These are phyloP conservation scores for Ochotona princeps DNA, from an alignment of 2,113 vertebrate species.

Conservation along the genomic window DNA sequence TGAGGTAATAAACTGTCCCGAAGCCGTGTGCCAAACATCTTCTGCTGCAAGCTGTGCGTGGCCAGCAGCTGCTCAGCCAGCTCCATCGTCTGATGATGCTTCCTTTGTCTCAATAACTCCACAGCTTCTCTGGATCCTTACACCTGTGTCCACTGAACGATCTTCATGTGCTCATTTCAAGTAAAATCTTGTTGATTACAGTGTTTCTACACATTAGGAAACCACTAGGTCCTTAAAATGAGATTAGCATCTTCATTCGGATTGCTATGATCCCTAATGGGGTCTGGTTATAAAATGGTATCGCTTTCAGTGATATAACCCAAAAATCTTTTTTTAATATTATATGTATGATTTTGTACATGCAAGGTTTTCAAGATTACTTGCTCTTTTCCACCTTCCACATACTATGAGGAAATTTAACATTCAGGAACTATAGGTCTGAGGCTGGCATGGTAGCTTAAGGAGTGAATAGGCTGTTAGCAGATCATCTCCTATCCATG, in stretches of 20 bases:
- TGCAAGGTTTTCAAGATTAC: neutral
- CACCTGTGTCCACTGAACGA: neutral
- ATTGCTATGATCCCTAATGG: neutral
- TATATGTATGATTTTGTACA: neutral
- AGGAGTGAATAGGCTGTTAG: too few species aligned
- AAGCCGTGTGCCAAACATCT: fast-evolving
- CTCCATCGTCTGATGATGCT: neutral
- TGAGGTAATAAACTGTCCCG: neutral
- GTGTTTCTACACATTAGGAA: neutral
- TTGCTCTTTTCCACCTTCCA: too few species aligned
- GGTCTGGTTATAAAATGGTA: neutral
- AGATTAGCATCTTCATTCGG: neutral
- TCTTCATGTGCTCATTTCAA: neutral
- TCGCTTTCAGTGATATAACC: neutral
- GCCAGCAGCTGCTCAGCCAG: neutral
- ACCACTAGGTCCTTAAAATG: neutral
- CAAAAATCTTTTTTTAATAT: neutral
- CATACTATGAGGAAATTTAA: fast-evolving
- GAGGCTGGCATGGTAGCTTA: too few species aligned
- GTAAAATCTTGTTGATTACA: neutral
- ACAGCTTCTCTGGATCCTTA: neutral
- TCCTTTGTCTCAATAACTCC: too few species aligned
- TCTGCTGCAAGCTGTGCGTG: neutral
- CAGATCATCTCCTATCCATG: too few species aligned
- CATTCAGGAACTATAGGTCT: neutral